Conservation (phyloP, 2,888 invertebrate species). For the Belgica antarctica region DNA sequence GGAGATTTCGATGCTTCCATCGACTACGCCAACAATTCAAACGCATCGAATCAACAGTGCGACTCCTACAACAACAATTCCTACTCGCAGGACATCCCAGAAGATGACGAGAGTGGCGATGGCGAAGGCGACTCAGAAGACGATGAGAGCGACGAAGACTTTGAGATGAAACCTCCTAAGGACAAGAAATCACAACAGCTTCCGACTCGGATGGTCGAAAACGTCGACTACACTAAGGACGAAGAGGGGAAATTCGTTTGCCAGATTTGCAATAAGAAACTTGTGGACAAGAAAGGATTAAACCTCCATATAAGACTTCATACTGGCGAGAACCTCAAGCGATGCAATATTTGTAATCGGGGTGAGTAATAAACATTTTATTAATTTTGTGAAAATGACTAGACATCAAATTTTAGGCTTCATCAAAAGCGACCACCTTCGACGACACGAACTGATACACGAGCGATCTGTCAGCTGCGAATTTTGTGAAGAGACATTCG, state of each 20-base stretch:
- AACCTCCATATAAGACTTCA: constrained; percentile 45
- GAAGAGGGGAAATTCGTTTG: constrained; percentile 44
- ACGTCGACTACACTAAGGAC: constrained; percentile 28
- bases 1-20: constrained; percentile 25
- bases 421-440: constrained; percentile 45
- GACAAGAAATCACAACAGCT: background rate
- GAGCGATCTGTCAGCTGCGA: constrained; percentile 38
- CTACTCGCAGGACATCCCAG: constrained; percentile 29
- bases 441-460: constrained; percentile 45
- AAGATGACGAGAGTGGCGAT: constrained; percentile 30
- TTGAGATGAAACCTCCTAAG: constrained; percentile 23
- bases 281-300: constrained; percentile 45
- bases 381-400: too few species aligned
- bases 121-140: constrained; percentile 23
- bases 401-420: constrained; percentile 45
- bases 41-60: constrained; percentile 1
- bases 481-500: constrained; percentile 37
- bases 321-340: constrained; percentile 45
- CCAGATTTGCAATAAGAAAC: constrained; percentile 45
- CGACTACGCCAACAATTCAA: constrained; percentile 19
- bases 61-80: constrained; percentile 4
- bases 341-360: constrained; percentile 44
- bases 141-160: constrained; percentile 38
- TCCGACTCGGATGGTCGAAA: constrained; percentile 1
- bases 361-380: constrained; percentile 38